Evolutionary conservation across 2,113 vertebrate genomes (phyloP).

Genomic region (Crotophaga sulcirostris): DNA sequence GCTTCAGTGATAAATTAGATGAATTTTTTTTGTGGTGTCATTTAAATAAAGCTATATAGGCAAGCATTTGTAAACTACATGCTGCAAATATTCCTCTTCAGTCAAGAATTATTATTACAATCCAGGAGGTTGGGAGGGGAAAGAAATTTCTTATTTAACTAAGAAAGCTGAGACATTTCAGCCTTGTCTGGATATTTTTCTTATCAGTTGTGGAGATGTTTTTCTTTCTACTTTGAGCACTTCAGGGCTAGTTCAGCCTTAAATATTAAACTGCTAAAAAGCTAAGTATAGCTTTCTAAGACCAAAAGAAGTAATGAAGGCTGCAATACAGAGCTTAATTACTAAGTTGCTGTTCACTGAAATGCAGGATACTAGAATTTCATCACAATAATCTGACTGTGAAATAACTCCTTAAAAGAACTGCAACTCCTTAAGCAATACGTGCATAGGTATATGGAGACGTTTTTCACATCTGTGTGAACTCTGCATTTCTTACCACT

Average conservation of each 20-base stretch:
- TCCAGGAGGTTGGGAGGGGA: not conserved
- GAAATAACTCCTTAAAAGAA: not conserved
- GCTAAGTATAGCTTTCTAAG: not conserved
- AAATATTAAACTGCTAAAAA: not conserved
- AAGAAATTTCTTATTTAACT: not conserved
- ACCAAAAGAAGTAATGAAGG: not conserved
- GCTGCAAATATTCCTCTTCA: not conserved
- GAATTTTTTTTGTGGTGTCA: not conserved
- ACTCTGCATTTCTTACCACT: constrained; percentile 76
- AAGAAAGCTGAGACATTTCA: not conserved
- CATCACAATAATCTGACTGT: not conserved
- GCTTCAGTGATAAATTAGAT: not conserved
- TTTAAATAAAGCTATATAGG: not conserved
- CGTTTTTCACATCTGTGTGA: not conserved
- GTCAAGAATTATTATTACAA: not conserved
- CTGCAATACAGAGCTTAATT: not conserved
- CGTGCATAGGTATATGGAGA: not conserved
- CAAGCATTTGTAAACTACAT: not conserved
- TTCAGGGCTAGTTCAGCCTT: not conserved
- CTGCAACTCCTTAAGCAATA: not conserved
- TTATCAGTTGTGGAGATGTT: not conserved
- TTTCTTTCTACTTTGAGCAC: not conserved
- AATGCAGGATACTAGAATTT: not conserved
- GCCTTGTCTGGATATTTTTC: not conserved
- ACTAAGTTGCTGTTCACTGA: not conserved